Evolutionary conservation across 2,797 vertebrate genomes (phyloP).

Genomic region (Enteromius paludinosus): DNA sequence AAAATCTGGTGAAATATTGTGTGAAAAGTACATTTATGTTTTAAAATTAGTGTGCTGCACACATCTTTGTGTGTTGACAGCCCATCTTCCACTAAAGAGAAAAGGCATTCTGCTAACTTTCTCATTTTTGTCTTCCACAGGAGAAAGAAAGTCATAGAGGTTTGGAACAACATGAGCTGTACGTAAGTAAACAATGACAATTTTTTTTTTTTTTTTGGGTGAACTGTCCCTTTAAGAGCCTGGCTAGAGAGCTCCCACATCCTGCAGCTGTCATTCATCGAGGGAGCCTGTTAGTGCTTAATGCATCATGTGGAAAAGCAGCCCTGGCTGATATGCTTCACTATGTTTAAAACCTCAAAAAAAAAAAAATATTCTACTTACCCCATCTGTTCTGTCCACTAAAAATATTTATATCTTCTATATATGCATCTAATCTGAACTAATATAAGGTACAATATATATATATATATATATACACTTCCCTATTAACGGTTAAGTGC

Average conservation of each 20-base stretch:
- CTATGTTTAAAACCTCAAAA: conserved; percentile 29
- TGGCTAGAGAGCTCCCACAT: neutral
- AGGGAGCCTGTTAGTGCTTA: conserved; percentile 18
- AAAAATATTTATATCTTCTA: neutral
- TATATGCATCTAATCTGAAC: neutral
- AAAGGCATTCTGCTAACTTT: neutral
- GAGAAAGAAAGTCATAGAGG: neutral
- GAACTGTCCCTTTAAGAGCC: conserved; percentile 18
- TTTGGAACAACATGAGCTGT: neutral
- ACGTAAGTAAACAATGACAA: neutral
- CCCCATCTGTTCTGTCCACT: conserved; percentile 20
- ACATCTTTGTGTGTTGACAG: neutral
- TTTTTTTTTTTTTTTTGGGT: neutral
- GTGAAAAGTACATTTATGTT: neutral
- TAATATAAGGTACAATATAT: neutral
- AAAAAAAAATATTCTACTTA: neutral
- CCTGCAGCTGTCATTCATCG: conserved; percentile 39
- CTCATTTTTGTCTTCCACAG: neutral
- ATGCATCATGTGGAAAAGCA: conserved; percentile 38
- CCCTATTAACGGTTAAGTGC: neutral
- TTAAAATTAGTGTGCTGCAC: neutral
- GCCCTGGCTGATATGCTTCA: conserved; percentile 31
- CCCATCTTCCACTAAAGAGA: neutral
- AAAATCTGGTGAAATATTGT: neutral
- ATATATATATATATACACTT: neutral